Evolutionary conservation across 2,113 vertebrate species (phyloP).

Genomic region (Actenoides lindsayi): DNA sequence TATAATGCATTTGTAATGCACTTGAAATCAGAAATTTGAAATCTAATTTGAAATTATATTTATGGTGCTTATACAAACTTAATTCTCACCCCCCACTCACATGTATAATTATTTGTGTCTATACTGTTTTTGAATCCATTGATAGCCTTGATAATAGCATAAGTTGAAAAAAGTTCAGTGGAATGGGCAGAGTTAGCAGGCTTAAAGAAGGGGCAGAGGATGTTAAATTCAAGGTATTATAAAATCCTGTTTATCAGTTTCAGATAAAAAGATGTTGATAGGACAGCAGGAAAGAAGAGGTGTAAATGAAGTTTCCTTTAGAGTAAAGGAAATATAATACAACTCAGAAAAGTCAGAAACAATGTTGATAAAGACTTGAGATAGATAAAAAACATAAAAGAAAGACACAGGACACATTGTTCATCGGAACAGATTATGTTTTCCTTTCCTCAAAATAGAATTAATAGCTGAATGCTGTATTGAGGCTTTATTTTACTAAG

Average conservation of each 20-base stretch:
- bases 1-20: not conserved
- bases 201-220: not conserved
- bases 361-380: not conserved
- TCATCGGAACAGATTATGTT: not conserved
- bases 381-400: not conserved
- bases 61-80: not conserved
- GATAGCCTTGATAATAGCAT: not conserved
- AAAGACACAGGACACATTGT: not conserved
- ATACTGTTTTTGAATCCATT: not conserved
- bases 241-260: not conserved
- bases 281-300: not conserved
- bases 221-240: not conserved
- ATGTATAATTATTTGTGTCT: not conserved
- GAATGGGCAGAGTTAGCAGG: not conserved
- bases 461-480: slow-evolving; percentile 10
- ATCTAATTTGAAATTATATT: not conserved
- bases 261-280: not conserved
- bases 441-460: not conserved
- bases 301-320: not conserved
- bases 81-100: not conserved
- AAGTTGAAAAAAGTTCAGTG: not conserved
- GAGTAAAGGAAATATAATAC: not conserved
- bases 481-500: slow-evolving; percentile 25
- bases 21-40: not conserved
- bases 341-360: not conserved